A percentile compares a stretch with the other conserved stretches of the same genome.
These are phyloP conservation scores for Poeciliopsis gracilis DNA, from an alignment of 2,797 vertebrate genomes.

Conservation along the genomic window DNA sequence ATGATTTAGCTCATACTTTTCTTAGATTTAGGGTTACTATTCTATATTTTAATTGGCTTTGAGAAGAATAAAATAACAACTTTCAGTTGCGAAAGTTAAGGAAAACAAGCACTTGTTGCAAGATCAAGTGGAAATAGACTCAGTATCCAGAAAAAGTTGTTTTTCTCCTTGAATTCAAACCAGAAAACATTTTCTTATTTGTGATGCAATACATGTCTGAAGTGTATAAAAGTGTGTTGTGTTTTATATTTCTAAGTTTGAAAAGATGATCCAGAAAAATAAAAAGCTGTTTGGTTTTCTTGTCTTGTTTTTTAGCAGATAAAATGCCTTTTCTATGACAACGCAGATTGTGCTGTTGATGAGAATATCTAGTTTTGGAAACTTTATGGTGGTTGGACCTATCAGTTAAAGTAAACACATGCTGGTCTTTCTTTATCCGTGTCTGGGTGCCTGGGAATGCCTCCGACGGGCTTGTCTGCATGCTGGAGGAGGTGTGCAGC, in stretches of 20 bases:
- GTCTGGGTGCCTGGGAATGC: slow-evolving; percentile 43
- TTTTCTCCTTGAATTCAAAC: too few relatives aligned
- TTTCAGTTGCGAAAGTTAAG: background rate
- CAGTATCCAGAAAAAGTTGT: background rate
- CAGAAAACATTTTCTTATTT: too few relatives aligned
- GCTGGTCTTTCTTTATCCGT: slow-evolving; percentile 30
- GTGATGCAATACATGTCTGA: too few relatives aligned
- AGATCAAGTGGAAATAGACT: background rate
- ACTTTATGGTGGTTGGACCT: slow-evolving; percentile 3
- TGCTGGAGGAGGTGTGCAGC: slow-evolving; percentile 72
- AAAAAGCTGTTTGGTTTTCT: slow-evolving; percentile 6
- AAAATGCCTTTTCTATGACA: background rate
- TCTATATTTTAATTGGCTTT: background rate
- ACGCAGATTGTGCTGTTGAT: background rate
- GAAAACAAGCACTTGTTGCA: background rate
- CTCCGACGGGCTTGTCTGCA: slow-evolving; percentile 35
- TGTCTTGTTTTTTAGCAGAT: slow-evolving; percentile 1
- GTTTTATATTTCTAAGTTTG: background rate
- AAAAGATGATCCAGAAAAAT: background rate
- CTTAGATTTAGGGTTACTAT: background rate
- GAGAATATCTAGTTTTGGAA: slow-evolving; percentile 1
- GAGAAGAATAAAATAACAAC: background rate
- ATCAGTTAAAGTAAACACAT: slow-evolving; percentile 44
- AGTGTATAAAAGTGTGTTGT: too few relatives aligned
- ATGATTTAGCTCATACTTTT: background rate